phyloP scores from a whole-genome alignment of 2,888 invertebrate genomes.

The Crossocerus cetratus region DNA sequence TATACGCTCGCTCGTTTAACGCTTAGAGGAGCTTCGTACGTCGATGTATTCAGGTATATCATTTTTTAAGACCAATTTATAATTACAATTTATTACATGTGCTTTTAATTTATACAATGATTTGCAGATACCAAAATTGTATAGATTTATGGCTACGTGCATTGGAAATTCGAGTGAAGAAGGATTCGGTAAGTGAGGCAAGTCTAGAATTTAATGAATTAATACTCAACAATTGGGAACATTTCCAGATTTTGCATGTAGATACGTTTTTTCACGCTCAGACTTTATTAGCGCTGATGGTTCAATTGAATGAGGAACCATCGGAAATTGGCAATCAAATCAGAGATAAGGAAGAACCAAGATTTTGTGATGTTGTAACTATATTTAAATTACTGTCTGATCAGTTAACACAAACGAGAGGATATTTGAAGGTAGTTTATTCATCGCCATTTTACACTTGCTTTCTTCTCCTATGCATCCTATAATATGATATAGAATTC shows the following conservation, averaged over 20 bases:
- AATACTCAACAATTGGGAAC: not conserved
- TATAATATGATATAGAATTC: not conserved
- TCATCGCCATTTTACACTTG: not conserved
- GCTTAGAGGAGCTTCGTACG: constrained; percentile 86
- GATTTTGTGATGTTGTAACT: constrained; percentile 84
- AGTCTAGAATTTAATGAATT: constrained; percentile 13
- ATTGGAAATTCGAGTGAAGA: constrained; percentile 87
- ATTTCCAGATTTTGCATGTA: constrained; percentile 79
- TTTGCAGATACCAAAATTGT: constrained; percentile 85
- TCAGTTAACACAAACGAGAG: constrained; percentile 78
- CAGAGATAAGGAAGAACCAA: constrained; percentile 79
- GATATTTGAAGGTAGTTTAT: constrained; percentile 74
- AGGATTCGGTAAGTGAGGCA: constrained; percentile 82
- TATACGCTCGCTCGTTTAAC: constrained; percentile 90
- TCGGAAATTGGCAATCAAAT: constrained; percentile 78
- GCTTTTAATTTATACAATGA: not conserved
- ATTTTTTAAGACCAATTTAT: not conserved
- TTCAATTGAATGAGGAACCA: constrained; percentile 83
- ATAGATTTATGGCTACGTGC: constrained; percentile 92
- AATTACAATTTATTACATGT: not conserved
- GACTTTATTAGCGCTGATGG: constrained; percentile 90
- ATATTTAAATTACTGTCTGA: constrained; percentile 84
- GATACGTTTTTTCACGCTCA: constrained; percentile 93
- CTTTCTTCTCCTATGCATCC: not conserved
- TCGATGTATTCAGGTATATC: constrained; percentile 81